These are phyloP conservation scores for Monodelphis domestica DNA, from an alignment of 2,797 vertebrate genomes.

Conservation along the genomic window DNA sequence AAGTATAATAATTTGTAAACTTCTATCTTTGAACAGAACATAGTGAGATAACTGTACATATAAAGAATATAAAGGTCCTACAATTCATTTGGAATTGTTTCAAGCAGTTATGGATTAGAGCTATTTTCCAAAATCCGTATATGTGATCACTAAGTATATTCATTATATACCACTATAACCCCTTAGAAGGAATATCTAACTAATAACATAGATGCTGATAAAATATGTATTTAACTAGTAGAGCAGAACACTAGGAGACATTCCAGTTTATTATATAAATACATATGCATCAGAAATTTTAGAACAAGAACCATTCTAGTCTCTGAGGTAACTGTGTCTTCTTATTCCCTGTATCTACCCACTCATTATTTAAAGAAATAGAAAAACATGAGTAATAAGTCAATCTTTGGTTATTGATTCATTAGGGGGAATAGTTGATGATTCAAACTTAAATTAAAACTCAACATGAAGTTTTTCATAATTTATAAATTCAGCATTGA, in stretches of 20 bases:
- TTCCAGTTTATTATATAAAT: conserved; percentile 43
- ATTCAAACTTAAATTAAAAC: conserved; percentile 34
- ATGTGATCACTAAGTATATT: conserved; percentile 16
- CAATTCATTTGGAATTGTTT: background rate
- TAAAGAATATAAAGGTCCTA: background rate
- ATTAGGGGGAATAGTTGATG: background rate
- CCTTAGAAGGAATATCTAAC: conserved; percentile 37
- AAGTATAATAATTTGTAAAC: background rate
- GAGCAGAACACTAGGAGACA: conserved; percentile 41
- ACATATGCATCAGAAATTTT: conserved; percentile 30
- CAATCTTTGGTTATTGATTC: background rate
- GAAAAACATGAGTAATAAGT: conserved; percentile 15
- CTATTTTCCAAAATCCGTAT: conserved; percentile 50
- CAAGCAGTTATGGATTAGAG: background rate
- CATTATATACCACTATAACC: background rate
- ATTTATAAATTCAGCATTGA: conserved; percentile 25
- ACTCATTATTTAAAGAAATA: background rate
- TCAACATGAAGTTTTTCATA: conserved; percentile 3
- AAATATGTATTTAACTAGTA: conserved; percentile 60
- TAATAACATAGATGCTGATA: conserved; percentile 58
- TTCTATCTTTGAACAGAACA: background rate
- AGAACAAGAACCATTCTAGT: conserved; percentile 64
- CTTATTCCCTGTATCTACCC: conserved; percentile 49
- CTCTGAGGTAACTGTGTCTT: conserved; percentile 43
- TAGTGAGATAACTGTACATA: background rate